A percentile compares a stretch with the other conserved stretches of the same genome.
phyloP scores from a whole-genome alignment of 2,113 vertebrate genomes.

The Trichechus manatus region DNA sequence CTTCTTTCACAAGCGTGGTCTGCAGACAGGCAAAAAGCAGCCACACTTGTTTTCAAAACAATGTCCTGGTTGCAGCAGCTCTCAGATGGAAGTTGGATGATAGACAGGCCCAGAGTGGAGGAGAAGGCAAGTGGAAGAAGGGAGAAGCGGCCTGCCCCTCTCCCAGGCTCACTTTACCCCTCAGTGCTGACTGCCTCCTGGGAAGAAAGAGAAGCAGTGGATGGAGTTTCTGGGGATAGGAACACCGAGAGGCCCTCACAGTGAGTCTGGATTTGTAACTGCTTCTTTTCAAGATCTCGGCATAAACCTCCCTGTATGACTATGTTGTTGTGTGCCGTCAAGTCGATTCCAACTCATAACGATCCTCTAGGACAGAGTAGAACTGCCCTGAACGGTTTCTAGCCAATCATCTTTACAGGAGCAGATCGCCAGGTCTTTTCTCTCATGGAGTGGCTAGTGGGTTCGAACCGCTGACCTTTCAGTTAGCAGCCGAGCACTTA shows the following conservation, averaged over 20 bases:
- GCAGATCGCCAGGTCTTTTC: background rate
- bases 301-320: background rate
- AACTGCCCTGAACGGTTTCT: background rate
- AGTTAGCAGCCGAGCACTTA: background rate
- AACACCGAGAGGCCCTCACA: accelerated
- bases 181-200: too few relatives aligned
- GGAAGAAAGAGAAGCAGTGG: background rate
- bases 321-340: background rate
- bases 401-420: background rate
- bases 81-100: background rate
- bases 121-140: background rate
- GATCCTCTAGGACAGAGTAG: background rate
- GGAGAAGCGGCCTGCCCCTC: background rate
- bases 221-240: background rate
- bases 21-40: background rate
- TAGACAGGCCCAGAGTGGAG: background rate
- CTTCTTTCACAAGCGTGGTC: background rate
- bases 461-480: background rate
- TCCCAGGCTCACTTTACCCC: background rate
- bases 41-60: background rate
- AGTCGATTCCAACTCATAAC: background rate
- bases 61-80: background rate
- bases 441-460: background rate
- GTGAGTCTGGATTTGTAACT: background rate
- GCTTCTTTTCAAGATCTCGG: background rate